Evolutionary conservation across 2,888 invertebrate species (phyloP).

Genomic region (Octonoba sinensis): DNA sequence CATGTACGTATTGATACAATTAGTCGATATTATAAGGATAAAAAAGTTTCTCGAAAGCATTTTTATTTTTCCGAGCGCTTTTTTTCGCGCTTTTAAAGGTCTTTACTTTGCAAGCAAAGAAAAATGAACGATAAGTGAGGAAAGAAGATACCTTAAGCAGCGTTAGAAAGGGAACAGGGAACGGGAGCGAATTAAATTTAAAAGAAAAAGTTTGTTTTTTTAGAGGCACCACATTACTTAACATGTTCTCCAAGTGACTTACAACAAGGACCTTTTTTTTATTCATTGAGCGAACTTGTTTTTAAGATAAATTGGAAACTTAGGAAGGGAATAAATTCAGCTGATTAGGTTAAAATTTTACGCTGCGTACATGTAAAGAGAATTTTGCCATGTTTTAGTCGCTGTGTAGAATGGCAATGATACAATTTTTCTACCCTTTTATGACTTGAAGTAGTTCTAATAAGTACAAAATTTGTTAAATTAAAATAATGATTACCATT

Average conservation of each 20-base stretch:
- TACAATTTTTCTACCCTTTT: not conserved
- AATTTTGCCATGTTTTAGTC: too few species aligned
- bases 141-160: conserved; percentile 13
- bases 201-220: conserved; percentile 56
- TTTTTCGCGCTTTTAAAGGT: too few species aligned
- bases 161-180: conserved; percentile 26
- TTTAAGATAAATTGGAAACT: conserved; percentile 46
- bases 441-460: not conserved
- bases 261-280: conserved; percentile 27
- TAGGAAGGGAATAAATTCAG: conserved; percentile 28
- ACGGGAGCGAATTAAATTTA: conserved; percentile 53
- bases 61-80: not conserved
- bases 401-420: too few species aligned
- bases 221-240: conserved; percentile 52
- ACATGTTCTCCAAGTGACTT: conserved; percentile 44
- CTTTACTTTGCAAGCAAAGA: not conserved
- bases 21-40: conserved; percentile 53
- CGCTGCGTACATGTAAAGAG: too few species aligned
- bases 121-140: conserved; percentile 39
- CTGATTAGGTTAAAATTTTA: conserved; percentile 21
- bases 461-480: not conserved
- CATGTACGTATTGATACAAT: conserved; percentile 50
- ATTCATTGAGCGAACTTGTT: conserved; percentile 24
- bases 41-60: conserved; percentile 52
- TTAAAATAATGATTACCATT: not conserved